phyloP scores from a whole-genome alignment of 2,797 vertebrate species.

The Clangula hyemalis region DNA sequence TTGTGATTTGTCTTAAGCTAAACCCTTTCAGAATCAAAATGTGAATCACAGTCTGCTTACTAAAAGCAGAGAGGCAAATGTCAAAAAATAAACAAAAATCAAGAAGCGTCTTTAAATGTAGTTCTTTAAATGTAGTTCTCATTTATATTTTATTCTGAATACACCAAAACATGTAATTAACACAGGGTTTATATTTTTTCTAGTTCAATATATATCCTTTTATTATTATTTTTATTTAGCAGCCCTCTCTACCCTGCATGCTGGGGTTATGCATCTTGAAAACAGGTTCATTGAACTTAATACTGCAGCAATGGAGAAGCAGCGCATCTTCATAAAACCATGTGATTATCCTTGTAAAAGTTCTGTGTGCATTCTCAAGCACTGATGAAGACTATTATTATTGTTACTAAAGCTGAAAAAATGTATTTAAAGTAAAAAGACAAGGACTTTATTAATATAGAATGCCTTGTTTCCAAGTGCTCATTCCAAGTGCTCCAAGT shows the following conservation, averaged over 20 bases:
- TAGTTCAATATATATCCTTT: not conserved
- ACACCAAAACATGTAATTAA: not conserved
- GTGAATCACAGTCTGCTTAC: not conserved
- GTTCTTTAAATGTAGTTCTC: not conserved
- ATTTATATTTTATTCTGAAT: not conserved
- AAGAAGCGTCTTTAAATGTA: not conserved
- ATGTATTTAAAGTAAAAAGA: constrained; percentile 23
- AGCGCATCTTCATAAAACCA: not conserved
- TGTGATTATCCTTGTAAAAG: not conserved
- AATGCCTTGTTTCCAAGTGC: not conserved
- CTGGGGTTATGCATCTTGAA: not conserved
- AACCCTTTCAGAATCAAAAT: not conserved
- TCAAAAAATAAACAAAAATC: not conserved
- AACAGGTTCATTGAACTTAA: not conserved
- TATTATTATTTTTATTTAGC: not conserved
- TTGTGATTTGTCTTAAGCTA: not conserved
- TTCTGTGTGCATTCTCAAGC: not conserved
- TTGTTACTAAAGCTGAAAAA: constrained; percentile 35
- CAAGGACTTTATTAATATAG: constrained; percentile 24
- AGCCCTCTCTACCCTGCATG: not conserved
- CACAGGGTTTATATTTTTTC: not conserved
- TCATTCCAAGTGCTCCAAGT: not conserved
- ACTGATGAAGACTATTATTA: constrained; percentile 17
- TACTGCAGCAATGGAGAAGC: not conserved
- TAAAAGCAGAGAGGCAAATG: not conserved